Evolutionary conservation across 37 sponge, comb jelly and placozoan genomes (phyloP).

Genomic region (Hormiphora californensis): DNA sequence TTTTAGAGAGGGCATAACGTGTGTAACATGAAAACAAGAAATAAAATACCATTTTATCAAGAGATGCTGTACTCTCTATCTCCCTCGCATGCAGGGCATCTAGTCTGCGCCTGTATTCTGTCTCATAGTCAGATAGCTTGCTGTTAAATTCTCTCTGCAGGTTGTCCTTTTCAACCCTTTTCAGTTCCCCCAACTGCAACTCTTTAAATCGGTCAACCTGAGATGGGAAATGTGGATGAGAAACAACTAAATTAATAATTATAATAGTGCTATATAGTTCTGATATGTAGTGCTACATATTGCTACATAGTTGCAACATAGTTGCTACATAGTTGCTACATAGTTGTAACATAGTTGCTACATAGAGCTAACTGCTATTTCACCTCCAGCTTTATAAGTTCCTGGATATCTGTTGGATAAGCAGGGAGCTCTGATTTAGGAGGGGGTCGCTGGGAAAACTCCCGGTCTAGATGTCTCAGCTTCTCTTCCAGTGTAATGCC

Average conservation of each 20-base stretch:
- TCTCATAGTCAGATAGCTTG: slow-evolving; percentile 19
- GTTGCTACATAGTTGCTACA: no score
- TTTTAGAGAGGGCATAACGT: no score
- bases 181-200: slow-evolving; percentile 2
- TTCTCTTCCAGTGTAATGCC: slow-evolving; percentile 11
- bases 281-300: no score
- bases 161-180: not conserved
- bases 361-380: no score
- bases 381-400: slow-evolving; percentile 22
- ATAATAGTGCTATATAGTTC: no score
- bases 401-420: slow-evolving; percentile 41
- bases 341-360: no score
- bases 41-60: slow-evolving; percentile 11
- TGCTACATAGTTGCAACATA: no score
- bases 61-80: slow-evolving; percentile 5
- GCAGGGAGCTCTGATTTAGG: no score
- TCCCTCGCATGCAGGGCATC: slow-evolving; percentile 7
- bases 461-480: slow-evolving; percentile 2
- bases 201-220: slow-evolving; percentile 47
- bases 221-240: not conserved
- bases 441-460: not conserved
- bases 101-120: slow-evolving; percentile 20
- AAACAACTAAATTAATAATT: no score
- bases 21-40: no score
- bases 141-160: slow-evolving; percentile 24